Evolutionary conservation across 1,140 invertebrate species (phyloP).

Genomic region (Drosophila ogumai): DNA sequence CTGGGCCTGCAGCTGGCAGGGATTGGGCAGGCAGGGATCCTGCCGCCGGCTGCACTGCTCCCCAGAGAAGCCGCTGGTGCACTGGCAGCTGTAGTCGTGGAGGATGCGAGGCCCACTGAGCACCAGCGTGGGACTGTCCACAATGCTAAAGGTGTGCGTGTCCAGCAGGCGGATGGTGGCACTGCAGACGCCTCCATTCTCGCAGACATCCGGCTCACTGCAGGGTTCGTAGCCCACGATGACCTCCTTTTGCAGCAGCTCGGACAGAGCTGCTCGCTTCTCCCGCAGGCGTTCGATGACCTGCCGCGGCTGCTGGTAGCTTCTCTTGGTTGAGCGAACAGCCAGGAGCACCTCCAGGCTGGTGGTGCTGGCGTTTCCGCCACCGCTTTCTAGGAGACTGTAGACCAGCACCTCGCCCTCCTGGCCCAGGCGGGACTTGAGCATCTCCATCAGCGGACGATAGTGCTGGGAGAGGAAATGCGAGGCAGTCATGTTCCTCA

Average conservation of each 20-base stretch:
- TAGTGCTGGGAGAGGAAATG: conserved; percentile 92
- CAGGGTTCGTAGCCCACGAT: conserved; percentile 91
- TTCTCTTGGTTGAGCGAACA: conserved; percentile 85
- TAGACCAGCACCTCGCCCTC: conserved; percentile 90
- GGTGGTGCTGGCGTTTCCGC: conserved; percentile 85
- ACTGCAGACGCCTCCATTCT: conserved; percentile 91
- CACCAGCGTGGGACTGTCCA: conserved; percentile 91
- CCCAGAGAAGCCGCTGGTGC: conserved; percentile 92
- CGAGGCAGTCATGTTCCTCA: conserved; percentile 90
- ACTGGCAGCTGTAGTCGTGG: conserved; percentile 92
- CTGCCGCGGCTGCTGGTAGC: conserved; percentile 87
- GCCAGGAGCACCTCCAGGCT: conserved; percentile 90
- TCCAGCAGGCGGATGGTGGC: conserved; percentile 90
- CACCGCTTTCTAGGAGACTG: conserved; percentile 87
- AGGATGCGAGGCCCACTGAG: conserved; percentile 92
- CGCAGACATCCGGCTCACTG: conserved; percentile 86
- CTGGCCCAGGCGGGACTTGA: conserved; percentile 88
- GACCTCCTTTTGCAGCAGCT: conserved; percentile 87
- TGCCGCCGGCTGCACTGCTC: conserved; percentile 92
- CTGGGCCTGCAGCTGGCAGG: conserved; percentile 92
- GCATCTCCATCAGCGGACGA: conserved; percentile 89
- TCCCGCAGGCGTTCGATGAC: conserved; percentile 88
- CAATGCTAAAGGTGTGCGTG: conserved; percentile 87
- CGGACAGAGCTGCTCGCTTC: conserved; percentile 88
- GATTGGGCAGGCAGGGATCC: conserved; percentile 96